Conservation (phyloP, 1,140 invertebrate species). For the Laupala kohalensis region DNA sequence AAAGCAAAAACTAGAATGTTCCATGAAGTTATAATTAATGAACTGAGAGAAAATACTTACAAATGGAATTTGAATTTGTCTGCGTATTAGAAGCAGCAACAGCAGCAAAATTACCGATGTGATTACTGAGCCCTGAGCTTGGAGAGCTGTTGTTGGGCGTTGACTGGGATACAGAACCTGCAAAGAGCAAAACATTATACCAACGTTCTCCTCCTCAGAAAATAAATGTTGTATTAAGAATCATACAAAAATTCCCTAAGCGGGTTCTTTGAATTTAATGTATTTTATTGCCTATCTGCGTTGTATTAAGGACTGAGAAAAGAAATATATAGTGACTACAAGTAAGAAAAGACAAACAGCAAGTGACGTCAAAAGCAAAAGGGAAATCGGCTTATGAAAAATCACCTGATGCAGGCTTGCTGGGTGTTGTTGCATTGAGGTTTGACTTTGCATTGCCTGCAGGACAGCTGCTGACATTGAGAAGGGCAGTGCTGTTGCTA, state of each 20-base stretch:
- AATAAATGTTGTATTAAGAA: too few relatives aligned
- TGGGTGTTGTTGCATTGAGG: constrained; percentile 19
- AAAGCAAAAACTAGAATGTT: too few relatives aligned
- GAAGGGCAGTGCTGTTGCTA: constrained; percentile 33
- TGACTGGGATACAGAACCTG: constrained; percentile 19
- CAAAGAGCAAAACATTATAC: too few relatives aligned
- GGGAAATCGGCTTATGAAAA: too few relatives aligned
- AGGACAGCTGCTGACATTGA: constrained; percentile 15
- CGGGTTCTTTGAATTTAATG: too few relatives aligned
- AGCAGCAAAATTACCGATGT: constrained; percentile 46
- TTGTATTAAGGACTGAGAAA: too few relatives aligned
- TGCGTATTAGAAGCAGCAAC: constrained; percentile 41
- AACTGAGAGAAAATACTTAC: neutral
- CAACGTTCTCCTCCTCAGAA: too few relatives aligned
- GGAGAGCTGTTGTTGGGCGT: constrained; percentile 44
- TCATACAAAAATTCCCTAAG: too few relatives aligned
- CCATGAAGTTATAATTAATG: neutral
- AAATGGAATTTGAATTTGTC: constrained; percentile 31
- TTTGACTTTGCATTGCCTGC: constrained; percentile 16
- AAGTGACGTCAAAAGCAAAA: too few relatives aligned
- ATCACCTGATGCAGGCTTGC: constrained; percentile 21
- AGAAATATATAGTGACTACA: too few relatives aligned
- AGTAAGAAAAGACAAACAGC: too few relatives aligned
- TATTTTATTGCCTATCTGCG: too few relatives aligned
- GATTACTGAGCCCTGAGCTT: constrained; percentile 38